Base-by-base conservation (phyloP, 2,113 vertebrate species). In the Odobenus rosmarus region DNA sequence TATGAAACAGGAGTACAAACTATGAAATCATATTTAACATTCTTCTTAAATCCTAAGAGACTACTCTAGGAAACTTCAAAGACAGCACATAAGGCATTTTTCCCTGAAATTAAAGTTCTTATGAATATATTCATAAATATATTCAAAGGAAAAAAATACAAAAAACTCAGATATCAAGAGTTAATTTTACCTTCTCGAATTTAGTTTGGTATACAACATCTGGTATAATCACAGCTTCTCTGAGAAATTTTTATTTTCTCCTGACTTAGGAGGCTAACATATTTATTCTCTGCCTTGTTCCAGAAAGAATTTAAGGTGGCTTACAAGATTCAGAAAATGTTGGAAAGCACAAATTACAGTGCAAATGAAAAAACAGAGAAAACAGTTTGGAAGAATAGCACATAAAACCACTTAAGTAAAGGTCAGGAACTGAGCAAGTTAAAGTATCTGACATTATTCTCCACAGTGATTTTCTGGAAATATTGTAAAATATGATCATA, bases 381-480 rank as follows among this genome's bases (percentile, higher is more conserved):
- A 16, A 83, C 23, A 31, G 21, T 62, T 14, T 72, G 9, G 19
- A 7, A 59, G 18, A 92, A 77, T 1, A 71, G 18, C 19, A 95
- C 5, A 95, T 9, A 88, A 96, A 97, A n/a, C 12, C 42, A 89
- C 67, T 88, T 94, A 61, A 71, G 67, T 79, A 95, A 96, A 96
- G 31, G 67, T 24, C 72, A 95, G 59, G n/a, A 88, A 94, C 83
- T 69, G 33, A 69, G 3, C 62, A 79, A 81, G 7, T 69, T 72
- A 19, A 76, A 95, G 9, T 53, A 46, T 71, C 62, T 67, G 77
- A 86, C 46, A 76, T 80, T 93, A 88, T 74, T 95, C 46, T 96
- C 51, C 71, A 90, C 42, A 74, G 79, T 93, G 83, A 81, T 59
- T 93, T 97, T 86, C 64, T 86, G 39, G 64, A 74, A 46, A 80